Evolutionary conservation across 2,888 invertebrate species (phyloP).

Genomic region (Hartigia nigra): DNA sequence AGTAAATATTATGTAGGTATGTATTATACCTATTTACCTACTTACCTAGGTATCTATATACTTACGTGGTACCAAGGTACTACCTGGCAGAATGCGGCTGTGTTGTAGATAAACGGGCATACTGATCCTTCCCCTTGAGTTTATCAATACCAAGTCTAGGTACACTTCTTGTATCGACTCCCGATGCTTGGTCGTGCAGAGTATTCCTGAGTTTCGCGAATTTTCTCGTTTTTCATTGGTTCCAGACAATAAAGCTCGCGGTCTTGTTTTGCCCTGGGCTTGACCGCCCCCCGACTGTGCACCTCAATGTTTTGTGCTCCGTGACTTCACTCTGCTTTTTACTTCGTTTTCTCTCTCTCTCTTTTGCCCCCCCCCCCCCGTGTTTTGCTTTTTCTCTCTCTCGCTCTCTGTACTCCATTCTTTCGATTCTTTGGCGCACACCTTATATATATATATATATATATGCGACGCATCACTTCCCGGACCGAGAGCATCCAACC

Average conservation of each 20-base stretch:
- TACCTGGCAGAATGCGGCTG: neutral
- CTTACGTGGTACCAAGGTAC: neutral
- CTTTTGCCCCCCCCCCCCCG: constrained; percentile 8
- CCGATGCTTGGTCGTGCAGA: neutral
- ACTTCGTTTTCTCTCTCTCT: constrained; percentile 16
- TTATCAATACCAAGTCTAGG: neutral
- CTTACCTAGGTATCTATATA: neutral
- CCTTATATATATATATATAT: constrained; percentile 4
- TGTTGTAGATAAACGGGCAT: neutral
- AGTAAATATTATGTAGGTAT: neutral
- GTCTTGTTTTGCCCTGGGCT: constrained; percentile 57
- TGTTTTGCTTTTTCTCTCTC: neutral
- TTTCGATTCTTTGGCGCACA: constrained; percentile 20
- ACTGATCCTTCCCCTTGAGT: neutral
- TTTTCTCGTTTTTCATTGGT: constrained; percentile 56
- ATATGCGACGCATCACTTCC: neutral
- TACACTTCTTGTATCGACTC: neutral
- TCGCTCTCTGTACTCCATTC: constrained; percentile 11
- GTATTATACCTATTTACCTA: constrained; percentile 10
- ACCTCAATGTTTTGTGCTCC: constrained; percentile 47
- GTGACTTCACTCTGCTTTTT: constrained; percentile 35
- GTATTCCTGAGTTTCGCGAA: constrained; percentile 17
- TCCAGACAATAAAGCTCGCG: constrained; percentile 58
- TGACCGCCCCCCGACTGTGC: constrained; percentile 44
- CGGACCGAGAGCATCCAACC: constrained; percentile 16